Conservation (phyloP, 1,140 invertebrate species). For the Metaphire vulgaris region DNA sequence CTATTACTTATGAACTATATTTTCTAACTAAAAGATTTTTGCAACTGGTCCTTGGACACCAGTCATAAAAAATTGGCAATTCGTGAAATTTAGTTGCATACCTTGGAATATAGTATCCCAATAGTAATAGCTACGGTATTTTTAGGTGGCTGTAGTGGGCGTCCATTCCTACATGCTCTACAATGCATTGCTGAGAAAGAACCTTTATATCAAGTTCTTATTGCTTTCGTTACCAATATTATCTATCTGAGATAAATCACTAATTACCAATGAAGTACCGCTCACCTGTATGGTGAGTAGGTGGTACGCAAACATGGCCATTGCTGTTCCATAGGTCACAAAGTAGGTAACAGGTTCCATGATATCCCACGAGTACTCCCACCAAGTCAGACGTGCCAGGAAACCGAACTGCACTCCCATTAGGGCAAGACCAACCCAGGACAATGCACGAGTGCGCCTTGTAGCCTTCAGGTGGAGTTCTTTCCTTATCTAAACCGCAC, state of each 20-base stretch:
- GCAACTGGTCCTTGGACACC: too few relatives aligned
- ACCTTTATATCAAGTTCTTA: too few relatives aligned
- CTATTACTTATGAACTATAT: too few relatives aligned
- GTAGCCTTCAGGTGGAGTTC: conserved; percentile 64
- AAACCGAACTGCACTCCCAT: conserved; percentile 98
- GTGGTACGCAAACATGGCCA: conserved; percentile 92
- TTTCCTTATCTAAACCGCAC: conserved; percentile 37
- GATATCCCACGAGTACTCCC: conserved; percentile 99
- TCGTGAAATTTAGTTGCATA: background rate
- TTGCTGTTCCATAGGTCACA: conserved; percentile 95
- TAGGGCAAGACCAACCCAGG: conserved; percentile 80
- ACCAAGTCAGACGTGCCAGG: conserved; percentile 92
- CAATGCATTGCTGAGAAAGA: too few relatives aligned
- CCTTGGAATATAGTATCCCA: too few relatives aligned
- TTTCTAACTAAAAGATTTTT: too few relatives aligned
- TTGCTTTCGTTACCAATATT: too few relatives aligned
- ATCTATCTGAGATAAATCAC: too few relatives aligned
- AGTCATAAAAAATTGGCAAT: background rate
- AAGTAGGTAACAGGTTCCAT: conserved; percentile 99
- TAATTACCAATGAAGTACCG: too few relatives aligned
- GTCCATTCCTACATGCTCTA: too few relatives aligned
- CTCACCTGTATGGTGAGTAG: conserved; percentile 93
- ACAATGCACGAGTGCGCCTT: conserved; percentile 66
- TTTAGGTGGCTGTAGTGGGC: too few relatives aligned
- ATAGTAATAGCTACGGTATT: too few relatives aligned